A percentile compares a stretch with the other conserved stretches of the same genome.
These are phyloP conservation scores for Hybognathus amarus DNA, from an alignment of 2,797 vertebrate species.

Conservation along the genomic window DNA sequence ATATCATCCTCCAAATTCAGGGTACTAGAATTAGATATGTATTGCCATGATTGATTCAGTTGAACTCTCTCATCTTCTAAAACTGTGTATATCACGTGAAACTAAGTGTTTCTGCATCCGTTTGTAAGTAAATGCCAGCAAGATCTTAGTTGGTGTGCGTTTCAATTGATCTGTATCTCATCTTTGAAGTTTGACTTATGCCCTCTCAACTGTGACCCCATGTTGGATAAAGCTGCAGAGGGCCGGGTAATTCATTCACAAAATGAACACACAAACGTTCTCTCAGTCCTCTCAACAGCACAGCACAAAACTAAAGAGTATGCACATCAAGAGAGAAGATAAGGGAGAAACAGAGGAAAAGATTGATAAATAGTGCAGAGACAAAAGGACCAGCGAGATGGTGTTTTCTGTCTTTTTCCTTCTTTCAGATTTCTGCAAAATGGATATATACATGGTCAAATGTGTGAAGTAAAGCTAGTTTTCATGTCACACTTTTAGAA, in stretches of 20 bases:
- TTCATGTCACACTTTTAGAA: background rate
- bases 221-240: constrained; percentile 11
- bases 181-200: constrained; percentile 44
- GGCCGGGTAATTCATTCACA: constrained; percentile 27
- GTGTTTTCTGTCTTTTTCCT: background rate
- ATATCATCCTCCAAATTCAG: background rate
- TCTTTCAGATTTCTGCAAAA: background rate
- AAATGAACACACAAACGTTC: constrained; percentile 14
- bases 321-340: background rate
- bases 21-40: background rate
- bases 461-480: background rate
- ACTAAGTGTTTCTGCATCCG: background rate
- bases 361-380: background rate
- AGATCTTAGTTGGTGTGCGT: constrained; percentile 34
- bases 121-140: constrained; percentile 22
- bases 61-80: background rate
- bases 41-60: background rate
- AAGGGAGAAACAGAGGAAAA: background rate
- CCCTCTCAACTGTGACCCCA: constrained; percentile 33
- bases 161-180: constrained; percentile 34
- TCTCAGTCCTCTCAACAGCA: background rate
- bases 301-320: background rate
- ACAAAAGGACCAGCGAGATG: background rate
- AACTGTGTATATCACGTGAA: background rate
- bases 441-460: background rate